Evolutionary conservation across 2,888 invertebrate genomes (phyloP).

Genomic region (Pandemis cinnamomeana): DNA sequence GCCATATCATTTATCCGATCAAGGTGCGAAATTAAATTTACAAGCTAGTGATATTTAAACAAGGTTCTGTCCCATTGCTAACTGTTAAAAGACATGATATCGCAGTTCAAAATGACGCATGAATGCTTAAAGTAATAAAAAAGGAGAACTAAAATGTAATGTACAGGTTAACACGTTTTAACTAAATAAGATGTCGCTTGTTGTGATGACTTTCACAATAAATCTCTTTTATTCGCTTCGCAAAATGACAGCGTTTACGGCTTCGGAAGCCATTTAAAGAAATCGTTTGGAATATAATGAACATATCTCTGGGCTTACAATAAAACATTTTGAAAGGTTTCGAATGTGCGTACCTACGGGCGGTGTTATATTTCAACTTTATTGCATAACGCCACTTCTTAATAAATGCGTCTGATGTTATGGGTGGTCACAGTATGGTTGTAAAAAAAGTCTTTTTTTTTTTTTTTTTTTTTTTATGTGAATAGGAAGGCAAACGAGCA

Average conservation of each 20-base stretch:
- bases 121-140: background rate
- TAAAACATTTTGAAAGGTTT: conserved; percentile 49
- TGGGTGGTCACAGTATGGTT: conserved; percentile 28
- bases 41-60: background rate
- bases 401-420: conserved; percentile 21
- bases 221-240: conserved; percentile 71
- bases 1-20: background rate
- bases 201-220: conserved; percentile 64
- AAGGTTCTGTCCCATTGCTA: background rate
- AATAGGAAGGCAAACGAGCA: too few species aligned
- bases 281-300: conserved; percentile 59
- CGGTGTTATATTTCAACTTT: conserved; percentile 35
- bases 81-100: background rate
- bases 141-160: background rate
- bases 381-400: conserved; percentile 33
- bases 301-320: conserved; percentile 56
- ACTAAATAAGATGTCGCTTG: conserved; percentile 54
- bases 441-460: conserved; percentile 17
- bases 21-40: background rate
- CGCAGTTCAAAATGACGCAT: background rate
- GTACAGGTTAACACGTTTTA: conserved; percentile 20
- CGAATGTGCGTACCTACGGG: conserved; percentile 27
- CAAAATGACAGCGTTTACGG: conserved; percentile 66
- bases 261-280: conserved; percentile 65
- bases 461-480: too few species aligned